phyloP scores from a whole-genome alignment of 2,113 vertebrate genomes.

The Protomyctophum bolini region DNA sequence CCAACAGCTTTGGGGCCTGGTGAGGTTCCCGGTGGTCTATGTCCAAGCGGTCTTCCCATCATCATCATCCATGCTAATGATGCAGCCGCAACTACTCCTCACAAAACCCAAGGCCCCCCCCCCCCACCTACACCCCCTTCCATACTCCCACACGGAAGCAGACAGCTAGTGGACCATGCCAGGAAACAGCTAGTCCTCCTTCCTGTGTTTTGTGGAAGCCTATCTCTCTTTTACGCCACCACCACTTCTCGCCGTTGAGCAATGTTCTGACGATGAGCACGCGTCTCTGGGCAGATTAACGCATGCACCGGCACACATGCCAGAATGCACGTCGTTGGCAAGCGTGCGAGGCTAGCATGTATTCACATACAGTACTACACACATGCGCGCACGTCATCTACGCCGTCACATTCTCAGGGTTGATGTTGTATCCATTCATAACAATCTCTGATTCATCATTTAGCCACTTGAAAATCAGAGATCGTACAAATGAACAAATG shows the following conservation, averaged over 20 bases:
- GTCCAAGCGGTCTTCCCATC: constrained; percentile 42
- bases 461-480: no score
- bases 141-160: constrained; percentile 33
- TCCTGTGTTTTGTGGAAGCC: constrained; percentile 43
- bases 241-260: constrained; percentile 49
- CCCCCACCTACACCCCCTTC: no score
- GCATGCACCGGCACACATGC: constrained; percentile 33
- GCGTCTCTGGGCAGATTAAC: constrained; percentile 43
- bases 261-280: constrained; percentile 54
- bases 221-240: constrained; percentile 48
- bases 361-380: constrained; percentile 4
- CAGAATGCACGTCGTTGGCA: no score
- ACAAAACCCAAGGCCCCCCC: no score
- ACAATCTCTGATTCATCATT: no score
- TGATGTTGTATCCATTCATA: no score
- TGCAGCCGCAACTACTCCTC: constrained; percentile 43
- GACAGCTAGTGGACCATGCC: constrained; percentile 51
- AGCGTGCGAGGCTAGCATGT: no score
- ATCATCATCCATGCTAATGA: constrained; percentile 50
- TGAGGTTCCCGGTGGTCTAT: constrained; percentile 43
- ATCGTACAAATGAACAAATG: no score
- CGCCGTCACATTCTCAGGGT: neutral
- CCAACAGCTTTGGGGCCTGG: constrained; percentile 44
- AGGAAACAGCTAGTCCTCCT: constrained; percentile 60
- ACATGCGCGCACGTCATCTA: constrained; percentile 2